A percentile compares a stretch with the other conserved stretches of the same genome.
Evolutionary conservation across 2,888 invertebrate genomes (phyloP).

Genomic region (Omphaloscelis lunosa): DNA sequence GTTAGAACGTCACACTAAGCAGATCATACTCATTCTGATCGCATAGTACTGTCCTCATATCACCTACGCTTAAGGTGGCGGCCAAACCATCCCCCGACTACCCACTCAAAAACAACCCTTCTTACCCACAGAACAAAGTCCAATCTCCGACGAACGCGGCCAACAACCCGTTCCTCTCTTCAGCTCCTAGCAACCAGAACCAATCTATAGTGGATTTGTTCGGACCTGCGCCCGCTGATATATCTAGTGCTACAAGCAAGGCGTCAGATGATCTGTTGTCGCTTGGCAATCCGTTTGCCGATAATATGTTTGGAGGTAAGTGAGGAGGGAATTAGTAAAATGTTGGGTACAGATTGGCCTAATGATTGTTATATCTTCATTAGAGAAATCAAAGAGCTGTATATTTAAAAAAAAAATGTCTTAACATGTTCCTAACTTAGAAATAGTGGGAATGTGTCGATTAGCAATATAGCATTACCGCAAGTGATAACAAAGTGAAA

Average conservation of each 20-base stretch:
- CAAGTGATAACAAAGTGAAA: background rate
- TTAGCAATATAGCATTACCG: no score
- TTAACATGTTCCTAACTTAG: background rate
- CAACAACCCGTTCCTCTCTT: constrained; percentile 96
- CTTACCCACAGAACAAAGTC: constrained; percentile 91
- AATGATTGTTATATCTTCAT: background rate
- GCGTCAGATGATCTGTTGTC: constrained; percentile 96
- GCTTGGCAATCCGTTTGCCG: constrained; percentile 97
- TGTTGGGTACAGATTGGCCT: constrained; percentile 13
- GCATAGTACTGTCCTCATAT: constrained; percentile 7
- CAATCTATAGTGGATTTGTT: constrained; percentile 95
- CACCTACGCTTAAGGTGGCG: constrained; percentile 58
- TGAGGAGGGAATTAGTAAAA: background rate
- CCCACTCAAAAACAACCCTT: constrained; percentile 2
- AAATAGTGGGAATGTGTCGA: background rate
- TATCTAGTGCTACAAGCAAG: constrained; percentile 85
- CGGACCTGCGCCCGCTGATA: constrained; percentile 90
- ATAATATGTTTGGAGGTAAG: constrained; percentile 94
- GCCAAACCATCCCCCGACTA: background rate
- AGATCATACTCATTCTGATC: background rate
- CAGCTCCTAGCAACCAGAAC: constrained; percentile 89
- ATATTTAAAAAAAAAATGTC: background rate
- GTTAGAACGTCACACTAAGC: background rate
- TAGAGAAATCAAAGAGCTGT: background rate
- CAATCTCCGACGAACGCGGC: constrained; percentile 94